Conservation (phyloP, 2,888 invertebrate species). For the Chrysolina americana region DNA sequence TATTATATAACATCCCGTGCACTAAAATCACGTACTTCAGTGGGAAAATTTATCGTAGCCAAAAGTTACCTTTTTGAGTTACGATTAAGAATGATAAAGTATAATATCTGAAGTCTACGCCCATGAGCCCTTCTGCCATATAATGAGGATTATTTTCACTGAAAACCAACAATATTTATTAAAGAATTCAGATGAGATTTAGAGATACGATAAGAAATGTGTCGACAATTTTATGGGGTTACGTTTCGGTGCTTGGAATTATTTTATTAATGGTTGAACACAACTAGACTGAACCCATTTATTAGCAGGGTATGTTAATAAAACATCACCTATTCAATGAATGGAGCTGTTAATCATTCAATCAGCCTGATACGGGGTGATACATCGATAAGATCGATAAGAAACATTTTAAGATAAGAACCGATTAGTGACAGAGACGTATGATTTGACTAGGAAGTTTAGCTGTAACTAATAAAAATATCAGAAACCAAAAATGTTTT, state of each 20-base stretch:
- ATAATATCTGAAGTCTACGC: conserved; percentile 13
- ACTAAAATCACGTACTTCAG: no score
- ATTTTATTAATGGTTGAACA: conserved; percentile 50
- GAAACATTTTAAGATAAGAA: neutral
- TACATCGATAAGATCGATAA: neutral
- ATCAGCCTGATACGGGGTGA: conserved; percentile 32
- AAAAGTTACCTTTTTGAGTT: neutral
- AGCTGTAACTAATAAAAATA: neutral
- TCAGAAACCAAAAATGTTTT: neutral
- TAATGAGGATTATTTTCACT: conserved; percentile 50
- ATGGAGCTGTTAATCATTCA: conserved; percentile 40
- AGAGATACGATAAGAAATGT: conserved; percentile 57
- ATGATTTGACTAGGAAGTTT: neutral
- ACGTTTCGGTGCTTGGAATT: conserved; percentile 46
- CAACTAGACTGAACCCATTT: conserved; percentile 39
- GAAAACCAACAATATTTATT: conserved; percentile 54
- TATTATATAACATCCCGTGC: no score
- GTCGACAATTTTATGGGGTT: conserved; percentile 58
- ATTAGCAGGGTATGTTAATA: conserved; percentile 44
- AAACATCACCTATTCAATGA: conserved; percentile 38
- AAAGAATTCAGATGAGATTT: conserved; percentile 59
- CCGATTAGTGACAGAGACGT: neutral
- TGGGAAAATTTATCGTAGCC: no score
- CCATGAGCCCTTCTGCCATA: conserved; percentile 33
- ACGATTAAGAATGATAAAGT: neutral